phyloP scores from a whole-genome alignment of 2,888 invertebrate genomes.

The Scaptomyza parva region DNA sequence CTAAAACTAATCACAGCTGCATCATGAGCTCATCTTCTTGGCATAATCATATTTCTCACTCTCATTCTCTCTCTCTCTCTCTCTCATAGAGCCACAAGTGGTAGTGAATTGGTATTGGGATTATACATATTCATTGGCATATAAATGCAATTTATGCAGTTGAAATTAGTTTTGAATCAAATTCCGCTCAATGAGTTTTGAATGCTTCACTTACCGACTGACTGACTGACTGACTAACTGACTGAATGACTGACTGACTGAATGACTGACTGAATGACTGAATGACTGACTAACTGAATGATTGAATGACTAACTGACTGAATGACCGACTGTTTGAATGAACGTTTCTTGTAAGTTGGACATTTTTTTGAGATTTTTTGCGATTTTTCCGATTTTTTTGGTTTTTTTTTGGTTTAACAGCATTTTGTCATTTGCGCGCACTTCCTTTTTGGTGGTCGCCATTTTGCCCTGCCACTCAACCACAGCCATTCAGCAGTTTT shows the following conservation, averaged over 20 bases:
- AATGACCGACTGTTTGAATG: too few species aligned
- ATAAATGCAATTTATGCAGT: constrained; percentile 42
- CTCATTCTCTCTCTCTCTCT: not conserved
- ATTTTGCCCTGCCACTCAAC: constrained; percentile 56
- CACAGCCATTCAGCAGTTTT: constrained; percentile 31
- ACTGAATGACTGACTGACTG: not conserved
- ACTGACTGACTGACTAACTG: constrained; percentile 1
- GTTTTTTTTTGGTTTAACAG: constrained; percentile 42
- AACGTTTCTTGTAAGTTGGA: constrained; percentile 14
- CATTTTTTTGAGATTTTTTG: constrained; percentile 38
- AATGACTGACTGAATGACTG: not conserved
- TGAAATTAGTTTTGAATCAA: constrained; percentile 35
- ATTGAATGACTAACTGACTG: not conserved
- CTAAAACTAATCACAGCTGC: not conserved
- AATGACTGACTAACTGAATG: not conserved
- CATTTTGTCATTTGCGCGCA: constrained; percentile 63
- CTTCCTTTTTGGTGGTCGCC: constrained; percentile 53
- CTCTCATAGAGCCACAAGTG: not conserved
- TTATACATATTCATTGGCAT: constrained; percentile 17
- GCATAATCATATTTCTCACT: not conserved
- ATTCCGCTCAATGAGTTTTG: constrained; percentile 14
- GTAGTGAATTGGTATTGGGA: not conserved
- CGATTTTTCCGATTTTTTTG: too few species aligned
- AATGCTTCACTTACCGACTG: not conserved
- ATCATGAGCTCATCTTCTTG: not conserved